phyloP scores from a whole-genome alignment of 2,113 vertebrate genomes.

The Protomyctophum bolini region DNA sequence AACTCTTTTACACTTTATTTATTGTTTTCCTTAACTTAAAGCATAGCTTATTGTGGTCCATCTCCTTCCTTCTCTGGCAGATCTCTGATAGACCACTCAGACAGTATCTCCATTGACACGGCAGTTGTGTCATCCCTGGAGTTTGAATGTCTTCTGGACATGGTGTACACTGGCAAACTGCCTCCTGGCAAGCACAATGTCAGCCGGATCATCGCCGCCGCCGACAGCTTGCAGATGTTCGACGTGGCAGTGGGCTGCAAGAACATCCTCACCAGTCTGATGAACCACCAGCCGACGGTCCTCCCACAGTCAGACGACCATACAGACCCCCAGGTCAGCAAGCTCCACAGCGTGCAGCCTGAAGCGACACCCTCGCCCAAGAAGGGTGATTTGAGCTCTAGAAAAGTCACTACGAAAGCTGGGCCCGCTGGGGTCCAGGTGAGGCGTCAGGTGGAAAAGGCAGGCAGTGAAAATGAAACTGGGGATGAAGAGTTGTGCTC shows the following conservation, averaged over 20 bases:
- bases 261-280: constrained; percentile 82
- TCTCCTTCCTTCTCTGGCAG: constrained; percentile 37
- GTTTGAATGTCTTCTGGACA: constrained; percentile 85
- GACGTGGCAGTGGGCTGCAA: constrained; percentile 89
- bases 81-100: constrained; percentile 82
- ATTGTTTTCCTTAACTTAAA: too few species aligned
- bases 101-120: constrained; percentile 85
- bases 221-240: constrained; percentile 93
- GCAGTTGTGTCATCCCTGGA: constrained; percentile 84
- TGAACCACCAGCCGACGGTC: constrained; percentile 60
- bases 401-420: not conserved
- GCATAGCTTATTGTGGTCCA: too few species aligned
- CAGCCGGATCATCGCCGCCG: constrained; percentile 81
- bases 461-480: too few species aligned
- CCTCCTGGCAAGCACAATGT: constrained; percentile 87
- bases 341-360: not conserved
- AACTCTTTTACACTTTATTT: too few species aligned
- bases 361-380: constrained; percentile 4
- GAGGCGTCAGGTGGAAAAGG: too few species aligned
- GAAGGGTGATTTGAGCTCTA: not conserved
- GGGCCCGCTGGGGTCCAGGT: too few species aligned
- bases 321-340: not conserved
- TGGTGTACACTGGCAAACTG: constrained; percentile 87
- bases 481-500: too few species aligned
- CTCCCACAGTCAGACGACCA: not conserved